Base-by-base conservation (phyloP, 2,888 invertebrate genomes). In the Luffia ferchaultella region DNA sequence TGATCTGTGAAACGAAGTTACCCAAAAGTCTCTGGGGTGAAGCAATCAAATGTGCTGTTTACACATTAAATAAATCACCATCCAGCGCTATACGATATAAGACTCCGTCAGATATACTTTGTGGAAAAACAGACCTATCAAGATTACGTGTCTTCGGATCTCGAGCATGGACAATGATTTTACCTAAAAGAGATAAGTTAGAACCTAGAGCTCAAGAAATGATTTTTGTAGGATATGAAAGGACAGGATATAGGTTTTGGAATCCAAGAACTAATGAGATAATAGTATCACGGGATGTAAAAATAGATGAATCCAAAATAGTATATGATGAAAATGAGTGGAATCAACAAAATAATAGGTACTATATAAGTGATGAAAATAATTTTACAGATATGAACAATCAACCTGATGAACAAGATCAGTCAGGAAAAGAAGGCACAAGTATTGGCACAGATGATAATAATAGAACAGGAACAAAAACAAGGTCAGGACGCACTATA, bases 201-300 rank as follows among this genome's bases (percentile, higher is more conserved):
- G 18, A 45, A 50, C 17, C 20, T 20, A 45, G 50, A 40, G 50
- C 50, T 18, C 20, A 45, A 40, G 50, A 50, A 12, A 7, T 41
- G 2, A 3, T 16, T 42, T 20, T 44, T 16, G 46, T 30, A 16
- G 42, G 52, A 42, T 52, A 53, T 48, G 42, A 18, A 20, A 30
- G 48, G 18, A 16, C 1, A 1, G 53, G 50, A 19, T 53, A 53
- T 42, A 53, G 45, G 44, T 15, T 53, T 42, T 53, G 53, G 53
- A 45, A 51, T 46, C 50, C 53, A 46, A 12, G 43, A 17, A 51
- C 45, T 16, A 20, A 43, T 12, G 15, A 40, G 12, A 51, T 53
- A 19, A 49, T 51, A n/a, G 20, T 49, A 20, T 50, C 50, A 16
- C 47, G 50, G 45, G 53, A 53, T 48, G 48, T 53, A 16, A 45